A percentile compares a stretch with the other conserved stretches of the same genome.
Evolutionary conservation across 2,113 vertebrate genomes (phyloP).

Genomic region (Pseudopodoces humilis): DNA sequence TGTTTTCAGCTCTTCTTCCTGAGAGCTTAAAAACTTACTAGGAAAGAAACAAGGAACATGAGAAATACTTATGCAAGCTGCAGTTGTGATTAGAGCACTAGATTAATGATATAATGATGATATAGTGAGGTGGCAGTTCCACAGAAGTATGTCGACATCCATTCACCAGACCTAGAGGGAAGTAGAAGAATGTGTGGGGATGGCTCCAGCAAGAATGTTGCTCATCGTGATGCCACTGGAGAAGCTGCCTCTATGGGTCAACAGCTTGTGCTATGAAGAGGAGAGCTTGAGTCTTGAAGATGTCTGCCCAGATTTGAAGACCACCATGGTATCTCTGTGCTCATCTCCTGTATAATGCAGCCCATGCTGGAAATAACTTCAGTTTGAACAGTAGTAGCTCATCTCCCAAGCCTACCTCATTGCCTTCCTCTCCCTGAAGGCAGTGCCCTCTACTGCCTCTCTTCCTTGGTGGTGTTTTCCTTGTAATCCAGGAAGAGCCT

Average conservation of each 20-base stretch:
- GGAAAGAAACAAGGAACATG: neutral
- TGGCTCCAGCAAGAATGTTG: neutral
- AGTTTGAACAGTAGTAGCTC: neutral
- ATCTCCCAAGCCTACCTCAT: neutral
- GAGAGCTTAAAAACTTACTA: neutral
- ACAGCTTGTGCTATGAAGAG: neutral
- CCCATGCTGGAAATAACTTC: neutral
- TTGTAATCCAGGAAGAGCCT: neutral
- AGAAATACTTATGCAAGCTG: neutral
- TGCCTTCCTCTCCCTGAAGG: neutral
- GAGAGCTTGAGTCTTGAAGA: neutral
- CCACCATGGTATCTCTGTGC: neutral
- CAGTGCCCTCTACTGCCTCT: neutral
- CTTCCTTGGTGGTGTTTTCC: neutral
- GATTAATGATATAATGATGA: neutral
- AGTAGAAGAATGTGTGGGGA: neutral
- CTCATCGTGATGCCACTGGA: accelerated
- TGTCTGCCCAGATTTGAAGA: neutral
- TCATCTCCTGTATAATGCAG: neutral
- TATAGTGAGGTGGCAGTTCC: neutral
- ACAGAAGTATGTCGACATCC: neutral
- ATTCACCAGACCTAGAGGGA: neutral
- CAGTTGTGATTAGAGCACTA: neutral
- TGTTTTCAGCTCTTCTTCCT: neutral
- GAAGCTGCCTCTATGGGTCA: neutral